Conservation (phyloP, 2,113 vertebrate genomes). For the Pyxicephalus adspersus region DNA sequence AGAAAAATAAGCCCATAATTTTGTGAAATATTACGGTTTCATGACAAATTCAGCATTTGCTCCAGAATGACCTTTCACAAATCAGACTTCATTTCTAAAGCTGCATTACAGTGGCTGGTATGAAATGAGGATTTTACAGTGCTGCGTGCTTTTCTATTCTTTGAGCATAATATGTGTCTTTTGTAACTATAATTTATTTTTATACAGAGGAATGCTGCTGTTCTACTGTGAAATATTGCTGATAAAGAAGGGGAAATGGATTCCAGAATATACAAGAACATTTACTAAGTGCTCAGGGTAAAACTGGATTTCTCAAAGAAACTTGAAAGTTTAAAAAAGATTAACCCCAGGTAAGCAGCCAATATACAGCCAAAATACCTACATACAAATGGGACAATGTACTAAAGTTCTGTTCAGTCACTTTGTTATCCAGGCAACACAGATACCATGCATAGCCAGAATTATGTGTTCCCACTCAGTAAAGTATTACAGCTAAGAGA, state of each 20-base stretch:
- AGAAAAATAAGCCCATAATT: constrained; percentile 17
- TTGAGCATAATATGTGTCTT: constrained; percentile 42
- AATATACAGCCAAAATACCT: no score
- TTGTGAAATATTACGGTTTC: constrained; percentile 61
- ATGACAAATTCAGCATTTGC: constrained; percentile 59
- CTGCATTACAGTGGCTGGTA: constrained; percentile 57
- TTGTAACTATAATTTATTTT: constrained; percentile 52
- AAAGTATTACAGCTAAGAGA: no score
- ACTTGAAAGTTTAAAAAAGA: neutral
- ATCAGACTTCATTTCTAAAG: constrained; percentile 64
- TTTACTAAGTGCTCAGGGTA: neutral
- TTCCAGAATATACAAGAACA: neutral
- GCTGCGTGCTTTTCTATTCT: constrained; percentile 38
- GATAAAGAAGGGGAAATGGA: neutral
- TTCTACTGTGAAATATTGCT: constrained; percentile 32
- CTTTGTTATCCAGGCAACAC: no score
- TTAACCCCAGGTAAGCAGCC: no score
- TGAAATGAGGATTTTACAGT: constrained; percentile 60
- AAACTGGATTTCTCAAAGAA: constrained; percentile 3
- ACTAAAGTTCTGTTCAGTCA: no score
- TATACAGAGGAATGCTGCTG: constrained; percentile 10
- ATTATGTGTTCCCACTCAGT: no score
- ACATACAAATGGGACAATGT: no score
- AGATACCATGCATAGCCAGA: no score
- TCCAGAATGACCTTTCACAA: constrained; percentile 66